Base-by-base conservation (phyloP, 2,113 vertebrate species). In the Boulengeromyrus knoepffleri region DNA sequence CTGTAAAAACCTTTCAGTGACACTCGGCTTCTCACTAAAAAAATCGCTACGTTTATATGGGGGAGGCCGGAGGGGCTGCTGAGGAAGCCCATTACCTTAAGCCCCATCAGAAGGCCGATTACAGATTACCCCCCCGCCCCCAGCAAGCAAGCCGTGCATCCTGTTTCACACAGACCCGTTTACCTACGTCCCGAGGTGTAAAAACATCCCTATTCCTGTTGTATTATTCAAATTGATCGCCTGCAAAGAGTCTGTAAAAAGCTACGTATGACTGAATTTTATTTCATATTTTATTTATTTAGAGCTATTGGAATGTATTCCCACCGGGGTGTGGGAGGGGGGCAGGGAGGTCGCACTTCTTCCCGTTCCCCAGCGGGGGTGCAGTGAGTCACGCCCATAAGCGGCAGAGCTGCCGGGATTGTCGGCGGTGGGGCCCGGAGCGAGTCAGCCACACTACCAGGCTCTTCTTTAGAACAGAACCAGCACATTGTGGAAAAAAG, bases 251-350 rank as follows among this genome's bases (percentile, higher is more conserved):
- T 70, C 62, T 31, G 62, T 27, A 49, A 27, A 62, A 53, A 70
- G 56, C 39, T 10, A 66, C 83, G 10, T 47, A 45, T 87, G 89
- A 62, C 77, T 85, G 52, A 39, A 85, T 85, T 89, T 89, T 66
- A 84, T 58, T 66, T 27, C 58, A 27, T 27, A 66, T 27, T 66
- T 27, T 66, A 70, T 89, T 84, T 36, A 27, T 39, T 13, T 52
- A 85, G 24, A 46, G 50, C 31, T 52, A 50, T 39, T 42, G 50
- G 39, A 31, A 62, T 89, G 19, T n/a, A 80, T 50, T 50, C 88
- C 46, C 6, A 42, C 4, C 15, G 24, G 45, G 88, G 52, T 66
- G 36, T 62, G 47, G 27, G 70, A 80, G 3, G 47, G 49, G 52
- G 53, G 36, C 31, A 42, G 9, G 36, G 77, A 85, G 85, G 77